A percentile compares a stretch with the other conserved stretches of the same genome.
Conservation (phyloP, 2,797 vertebrate genomes). For the Melanogrammus aeglefinus region DNA sequence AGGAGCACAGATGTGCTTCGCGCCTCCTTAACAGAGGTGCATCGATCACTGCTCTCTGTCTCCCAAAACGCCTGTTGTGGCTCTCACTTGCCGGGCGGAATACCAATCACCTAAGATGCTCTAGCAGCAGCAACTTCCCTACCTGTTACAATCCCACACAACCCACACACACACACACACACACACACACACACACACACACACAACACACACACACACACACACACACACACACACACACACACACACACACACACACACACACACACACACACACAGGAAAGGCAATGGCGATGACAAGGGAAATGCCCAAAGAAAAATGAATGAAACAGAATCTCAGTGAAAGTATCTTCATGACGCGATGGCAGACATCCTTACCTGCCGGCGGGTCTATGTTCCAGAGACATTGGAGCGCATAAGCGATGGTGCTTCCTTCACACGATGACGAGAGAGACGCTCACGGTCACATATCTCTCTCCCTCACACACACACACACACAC, state of each 20-base stretch:
- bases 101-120: conserved; percentile 45
- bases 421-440: conserved; percentile 65
- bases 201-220: too few relatives aligned
- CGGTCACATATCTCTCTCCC: conserved; percentile 27
- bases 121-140: conserved; percentile 57
- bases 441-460: conserved; percentile 62
- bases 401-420: conserved; percentile 76
- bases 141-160: conserved; percentile 67
- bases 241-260: neutral
- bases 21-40: conserved; percentile 19
- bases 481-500: neutral
- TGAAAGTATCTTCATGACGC: neutral
- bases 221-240: too few relatives aligned
- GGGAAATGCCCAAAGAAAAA: conserved; percentile 13
- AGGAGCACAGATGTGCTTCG: conserved; percentile 27
- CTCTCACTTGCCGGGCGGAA: conserved; percentile 22
- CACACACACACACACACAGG: conserved; percentile 23
- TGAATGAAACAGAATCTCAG: conserved; percentile 21
- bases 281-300: conserved; percentile 5
- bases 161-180: conserved; percentile 12
- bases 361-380: conserved; percentile 63
- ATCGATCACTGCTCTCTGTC: neutral
- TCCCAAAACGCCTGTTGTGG: conserved; percentile 10
- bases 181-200: too few relatives aligned
- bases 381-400: conserved; percentile 67